Percentiles rank a stretch among this genome's conserved stretches.
phyloP scores from a whole-genome alignment of 1,140 invertebrate species.

The Caenorhabditis remanei region DNA sequence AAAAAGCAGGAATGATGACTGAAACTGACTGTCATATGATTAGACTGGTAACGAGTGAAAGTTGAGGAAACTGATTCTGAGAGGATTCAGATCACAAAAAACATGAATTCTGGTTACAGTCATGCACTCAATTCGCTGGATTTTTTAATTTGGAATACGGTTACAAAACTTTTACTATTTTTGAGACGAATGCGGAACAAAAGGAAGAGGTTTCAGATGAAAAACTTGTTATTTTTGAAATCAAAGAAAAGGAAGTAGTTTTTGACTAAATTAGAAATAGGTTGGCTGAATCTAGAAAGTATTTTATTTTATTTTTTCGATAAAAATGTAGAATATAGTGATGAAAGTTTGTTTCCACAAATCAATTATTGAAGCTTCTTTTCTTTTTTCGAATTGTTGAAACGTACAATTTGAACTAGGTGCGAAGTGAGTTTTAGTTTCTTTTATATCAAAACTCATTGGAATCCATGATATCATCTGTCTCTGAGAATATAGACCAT shows the following conservation, averaged over 20 bases:
- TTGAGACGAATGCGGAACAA: neutral
- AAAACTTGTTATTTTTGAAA: neutral
- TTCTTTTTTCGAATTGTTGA: too few species aligned
- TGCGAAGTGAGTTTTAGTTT: neutral
- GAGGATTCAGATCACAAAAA: neutral
- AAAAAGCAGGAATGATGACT: too few species aligned
- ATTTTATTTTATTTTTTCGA: too few species aligned
- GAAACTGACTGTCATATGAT: neutral
- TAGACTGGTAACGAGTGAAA: constrained; percentile 6
- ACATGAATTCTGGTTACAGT: constrained; percentile 10
- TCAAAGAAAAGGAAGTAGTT: too few species aligned
- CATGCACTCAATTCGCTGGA: neutral
- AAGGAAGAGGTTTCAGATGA: neutral
- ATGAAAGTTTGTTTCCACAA: too few species aligned
- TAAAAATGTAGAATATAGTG: too few species aligned
- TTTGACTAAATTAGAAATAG: too few species aligned
- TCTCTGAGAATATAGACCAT: constrained; percentile 34
- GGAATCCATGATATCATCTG: constrained; percentile 29
- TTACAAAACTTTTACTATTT: neutral
- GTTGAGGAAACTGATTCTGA: neutral
- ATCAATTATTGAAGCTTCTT: too few species aligned
- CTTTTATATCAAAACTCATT: constrained; percentile 24
- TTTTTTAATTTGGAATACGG: neutral
- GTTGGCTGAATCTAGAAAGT: too few species aligned
- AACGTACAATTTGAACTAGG: too few species aligned